A percentile compares a stretch with the other conserved stretches of the same genome.
phyloP scores from a whole-genome alignment of 2,888 invertebrate species.

The Cephus spinipes region DNA sequence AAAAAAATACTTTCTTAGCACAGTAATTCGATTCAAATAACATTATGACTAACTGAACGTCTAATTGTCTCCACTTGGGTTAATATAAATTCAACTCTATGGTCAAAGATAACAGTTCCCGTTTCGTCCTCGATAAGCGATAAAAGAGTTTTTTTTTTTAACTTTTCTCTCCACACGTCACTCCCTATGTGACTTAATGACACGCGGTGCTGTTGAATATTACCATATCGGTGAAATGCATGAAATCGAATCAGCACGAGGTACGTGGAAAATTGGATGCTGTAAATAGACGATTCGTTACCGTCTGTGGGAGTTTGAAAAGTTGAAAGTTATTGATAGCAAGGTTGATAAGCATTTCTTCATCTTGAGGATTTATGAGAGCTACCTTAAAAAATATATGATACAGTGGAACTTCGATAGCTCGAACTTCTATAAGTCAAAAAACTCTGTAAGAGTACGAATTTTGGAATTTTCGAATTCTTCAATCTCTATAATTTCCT shows the following conservation, averaged over 20 bases:
- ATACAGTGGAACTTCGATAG: too few species aligned
- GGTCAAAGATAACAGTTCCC: neutral
- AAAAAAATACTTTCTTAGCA: neutral
- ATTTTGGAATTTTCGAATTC: too few species aligned
- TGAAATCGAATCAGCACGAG: neutral
- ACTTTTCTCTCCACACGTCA: neutral
- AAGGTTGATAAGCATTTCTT: neutral
- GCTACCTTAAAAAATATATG: too few species aligned
- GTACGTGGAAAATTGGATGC: neutral
- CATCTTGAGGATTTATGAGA: neutral
- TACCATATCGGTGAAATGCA: neutral
- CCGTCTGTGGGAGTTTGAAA: neutral
- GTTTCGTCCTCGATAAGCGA: neutral
- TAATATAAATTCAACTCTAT: neutral
- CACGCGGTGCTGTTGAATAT: neutral
- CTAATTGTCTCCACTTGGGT: neutral
- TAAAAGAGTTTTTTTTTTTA: neutral
- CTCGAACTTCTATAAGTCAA: too few species aligned
- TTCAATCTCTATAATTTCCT: too few species aligned
- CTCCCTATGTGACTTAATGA: neutral
- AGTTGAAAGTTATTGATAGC: neutral
- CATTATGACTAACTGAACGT: neutral
- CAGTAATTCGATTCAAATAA: neutral
- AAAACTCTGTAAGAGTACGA: too few species aligned
- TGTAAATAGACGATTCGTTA: too few species aligned